These are phyloP conservation scores for Eonycteris spelaea DNA, from an alignment of 2,113 vertebrate species.

Conservation along the genomic window DNA sequence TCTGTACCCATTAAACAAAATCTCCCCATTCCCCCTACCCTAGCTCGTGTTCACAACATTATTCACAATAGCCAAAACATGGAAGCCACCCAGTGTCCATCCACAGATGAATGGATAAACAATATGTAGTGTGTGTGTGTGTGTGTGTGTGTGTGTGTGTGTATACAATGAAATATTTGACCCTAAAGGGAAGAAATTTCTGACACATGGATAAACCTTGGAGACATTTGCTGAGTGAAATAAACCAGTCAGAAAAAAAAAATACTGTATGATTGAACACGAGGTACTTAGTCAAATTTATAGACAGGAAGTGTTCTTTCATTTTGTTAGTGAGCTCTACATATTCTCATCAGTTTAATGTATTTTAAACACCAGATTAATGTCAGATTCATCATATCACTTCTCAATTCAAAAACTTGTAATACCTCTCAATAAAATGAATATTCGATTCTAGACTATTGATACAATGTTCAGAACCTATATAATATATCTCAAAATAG, in stretches of 20 bases:
- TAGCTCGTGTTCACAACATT: background rate
- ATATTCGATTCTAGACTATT: background rate
- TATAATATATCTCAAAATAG: background rate
- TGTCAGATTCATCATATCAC: background rate
- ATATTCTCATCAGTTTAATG: background rate
- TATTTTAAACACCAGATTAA: background rate
- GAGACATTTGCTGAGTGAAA: background rate
- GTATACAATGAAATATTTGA: background rate
- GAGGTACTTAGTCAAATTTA: background rate
- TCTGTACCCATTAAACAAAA: background rate
- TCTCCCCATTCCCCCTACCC: background rate
- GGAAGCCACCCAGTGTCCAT: background rate
- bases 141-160: too few species aligned
- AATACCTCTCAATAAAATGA: background rate
- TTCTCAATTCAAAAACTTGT: background rate
- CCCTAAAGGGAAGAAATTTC: background rate
- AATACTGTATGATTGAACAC: background rate
- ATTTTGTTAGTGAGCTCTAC: background rate
- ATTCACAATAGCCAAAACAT: background rate
- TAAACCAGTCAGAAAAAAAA: background rate
- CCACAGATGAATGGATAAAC: background rate
- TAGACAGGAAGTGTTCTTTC: background rate
- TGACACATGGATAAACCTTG: background rate
- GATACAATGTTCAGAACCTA: background rate
- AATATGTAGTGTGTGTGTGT: too few species aligned